A percentile compares a stretch with the other conserved stretches of the same genome.
Conservation (phyloP, 2,113 vertebrate species). For the Grammomys surdaster region DNA sequence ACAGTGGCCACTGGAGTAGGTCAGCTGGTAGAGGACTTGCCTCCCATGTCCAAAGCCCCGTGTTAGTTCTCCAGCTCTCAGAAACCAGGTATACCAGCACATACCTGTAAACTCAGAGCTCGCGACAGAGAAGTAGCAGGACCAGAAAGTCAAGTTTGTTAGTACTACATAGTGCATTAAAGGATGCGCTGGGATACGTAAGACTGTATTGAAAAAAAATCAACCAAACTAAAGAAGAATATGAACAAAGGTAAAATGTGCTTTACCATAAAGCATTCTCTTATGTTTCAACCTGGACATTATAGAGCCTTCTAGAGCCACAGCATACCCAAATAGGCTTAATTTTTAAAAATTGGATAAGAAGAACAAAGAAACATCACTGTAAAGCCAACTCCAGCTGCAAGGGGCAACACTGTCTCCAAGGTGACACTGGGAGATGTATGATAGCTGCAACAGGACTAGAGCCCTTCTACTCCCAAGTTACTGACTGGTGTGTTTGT, state of each 20-base stretch:
- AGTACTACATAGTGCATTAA: neutral
- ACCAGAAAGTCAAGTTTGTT: neutral
- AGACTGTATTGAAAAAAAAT: neutral
- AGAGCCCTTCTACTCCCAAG: neutral
- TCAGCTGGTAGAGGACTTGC: neutral
- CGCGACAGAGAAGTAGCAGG: neutral
- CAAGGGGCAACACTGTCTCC: neutral
- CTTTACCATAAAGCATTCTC: neutral
- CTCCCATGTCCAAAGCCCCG: neutral
- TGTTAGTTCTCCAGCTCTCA: neutral
- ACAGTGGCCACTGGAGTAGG: neutral
- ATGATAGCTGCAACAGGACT: neutral
- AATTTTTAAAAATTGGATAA: neutral
- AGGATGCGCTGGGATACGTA: neutral
- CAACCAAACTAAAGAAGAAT: neutral
- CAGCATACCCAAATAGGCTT: neutral
- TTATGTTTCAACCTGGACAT: neutral
- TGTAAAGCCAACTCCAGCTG: neutral
- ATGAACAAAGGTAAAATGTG: neutral
- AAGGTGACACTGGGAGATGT: neutral
- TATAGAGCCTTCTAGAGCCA: neutral
- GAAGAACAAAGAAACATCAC: neutral
- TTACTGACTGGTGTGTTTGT: neutral
- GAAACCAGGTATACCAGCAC: neutral
- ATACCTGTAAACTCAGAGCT: neutral